Evolutionary conservation across 2,113 vertebrate genomes (phyloP).

Genomic region (Oryctolagus cuniculus): mOryCun1.1 NC_091438.1:51956001-51956500

Average conservation of each 20-base stretch:
- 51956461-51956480: background rate
- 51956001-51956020: background rate
- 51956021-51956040: background rate
- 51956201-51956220: background rate
- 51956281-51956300: background rate
- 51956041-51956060: background rate
- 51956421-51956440: constrained; percentile 8
- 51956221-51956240: constrained; percentile 42
- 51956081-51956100: background rate
- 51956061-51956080: background rate
- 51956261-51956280: constrained; percentile 40
- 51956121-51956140: background rate
- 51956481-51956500: background rate
- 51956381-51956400: background rate
- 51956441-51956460: background rate
- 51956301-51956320: background rate
- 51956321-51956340: background rate
- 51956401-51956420: background rate
- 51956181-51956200: background rate
- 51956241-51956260: background rate
- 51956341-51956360: background rate
- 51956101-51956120: background rate
- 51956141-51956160: background rate
- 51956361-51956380: background rate
- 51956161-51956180: background rate